Percentiles rank a stretch among this genome's conserved stretches.
Conservation (phyloP, 1,140 invertebrate species). For the Orius insidiosus region DNA sequence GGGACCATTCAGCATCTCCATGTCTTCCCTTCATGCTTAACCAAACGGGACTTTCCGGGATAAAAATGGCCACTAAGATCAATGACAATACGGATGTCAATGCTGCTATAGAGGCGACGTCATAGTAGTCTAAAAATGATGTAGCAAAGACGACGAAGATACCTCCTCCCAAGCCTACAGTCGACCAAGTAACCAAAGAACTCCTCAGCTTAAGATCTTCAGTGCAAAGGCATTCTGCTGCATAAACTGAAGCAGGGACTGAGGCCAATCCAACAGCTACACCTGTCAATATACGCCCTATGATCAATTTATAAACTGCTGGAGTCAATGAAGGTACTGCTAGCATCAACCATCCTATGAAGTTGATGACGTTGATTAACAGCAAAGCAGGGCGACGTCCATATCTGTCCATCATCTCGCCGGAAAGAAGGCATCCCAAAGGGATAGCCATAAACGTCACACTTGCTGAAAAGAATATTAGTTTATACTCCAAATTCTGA, state of each 20-base stretch:
- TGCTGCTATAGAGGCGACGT: slow-evolving; percentile 29
- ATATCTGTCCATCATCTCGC: slow-evolving; percentile 42
- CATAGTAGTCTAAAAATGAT: slow-evolving; percentile 29
- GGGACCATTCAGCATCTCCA: slow-evolving; percentile 19
- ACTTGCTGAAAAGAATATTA: slow-evolving; percentile 40
- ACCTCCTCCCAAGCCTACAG: slow-evolving; percentile 22
- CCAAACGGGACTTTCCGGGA: slow-evolving; percentile 41
- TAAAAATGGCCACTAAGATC: slow-evolving; percentile 20
- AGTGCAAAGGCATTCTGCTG: slow-evolving; percentile 29
- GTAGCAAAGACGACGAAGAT: slow-evolving; percentile 22
- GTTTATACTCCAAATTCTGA: no score
- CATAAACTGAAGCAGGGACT: slow-evolving; percentile 23
- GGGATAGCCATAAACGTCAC: slow-evolving; percentile 34
- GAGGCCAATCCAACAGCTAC: slow-evolving; percentile 20
- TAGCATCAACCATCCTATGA: slow-evolving; percentile 36
- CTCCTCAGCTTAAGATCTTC: slow-evolving; percentile 25
- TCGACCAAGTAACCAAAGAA: slow-evolving; percentile 17
- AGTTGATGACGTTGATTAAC: slow-evolving; percentile 30
- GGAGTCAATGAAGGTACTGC: slow-evolving; percentile 17
- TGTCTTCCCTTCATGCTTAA: slow-evolving; percentile 17
- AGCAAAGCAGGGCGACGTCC: slow-evolving; percentile 39
- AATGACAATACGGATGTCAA: slow-evolving; percentile 25
- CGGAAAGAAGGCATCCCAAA: slow-evolving; percentile 31
- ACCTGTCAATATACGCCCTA: slow-evolving; percentile 31
- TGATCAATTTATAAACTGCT: slow-evolving; percentile 26